Conservation (phyloP, 2,797 vertebrate genomes). For the Oreochromis grahami region DNA sequence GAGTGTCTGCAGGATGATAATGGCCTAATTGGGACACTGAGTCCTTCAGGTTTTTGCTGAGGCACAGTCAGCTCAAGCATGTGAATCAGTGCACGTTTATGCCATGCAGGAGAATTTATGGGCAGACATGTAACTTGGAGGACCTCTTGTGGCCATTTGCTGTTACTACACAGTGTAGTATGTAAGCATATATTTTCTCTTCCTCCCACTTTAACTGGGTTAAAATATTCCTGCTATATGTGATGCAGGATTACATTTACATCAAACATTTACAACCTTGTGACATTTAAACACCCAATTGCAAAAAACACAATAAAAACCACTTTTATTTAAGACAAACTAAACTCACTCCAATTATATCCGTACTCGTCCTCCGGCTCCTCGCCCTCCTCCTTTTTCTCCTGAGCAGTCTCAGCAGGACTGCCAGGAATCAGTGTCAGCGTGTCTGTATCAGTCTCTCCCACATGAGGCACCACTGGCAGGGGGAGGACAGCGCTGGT, state of each 20-base stretch:
- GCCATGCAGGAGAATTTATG: background rate
- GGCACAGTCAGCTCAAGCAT: background rate
- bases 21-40: constrained; percentile 12
- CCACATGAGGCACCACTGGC: constrained; percentile 77
- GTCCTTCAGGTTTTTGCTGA: constrained; percentile 32
- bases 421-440: constrained; percentile 66
- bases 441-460: constrained; percentile 76
- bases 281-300: background rate
- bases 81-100: background rate
- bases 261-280: background rate
- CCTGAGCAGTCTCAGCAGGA: constrained; percentile 43
- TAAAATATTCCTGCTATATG: background rate
- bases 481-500: constrained; percentile 63
- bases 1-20: constrained; percentile 15
- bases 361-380: constrained; percentile 88
- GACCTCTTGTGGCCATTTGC: constrained; percentile 58
- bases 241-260: background rate
- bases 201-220: background rate
- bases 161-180: background rate
- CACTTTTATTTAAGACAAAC: background rate
- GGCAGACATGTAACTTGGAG: constrained; percentile 6
- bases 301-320: background rate
- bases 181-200: background rate
- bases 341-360: constrained; percentile 93
- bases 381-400: constrained; percentile 20